Conservation (phyloP, 2,888 invertebrate genomes). For the Cylindroiulus punctatus region DNA sequence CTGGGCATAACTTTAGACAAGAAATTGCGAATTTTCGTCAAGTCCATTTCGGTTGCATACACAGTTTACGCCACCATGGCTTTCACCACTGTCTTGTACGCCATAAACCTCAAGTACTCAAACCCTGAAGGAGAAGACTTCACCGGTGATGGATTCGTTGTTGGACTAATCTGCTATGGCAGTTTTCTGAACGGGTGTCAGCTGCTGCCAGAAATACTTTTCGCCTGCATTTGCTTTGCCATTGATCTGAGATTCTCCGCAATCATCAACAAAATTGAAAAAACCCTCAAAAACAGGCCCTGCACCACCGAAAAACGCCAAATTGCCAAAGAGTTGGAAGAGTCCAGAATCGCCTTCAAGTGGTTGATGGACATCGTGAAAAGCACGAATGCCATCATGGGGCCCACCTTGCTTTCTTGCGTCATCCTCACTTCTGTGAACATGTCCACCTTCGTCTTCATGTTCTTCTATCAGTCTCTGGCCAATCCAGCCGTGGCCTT, state of each 20-base stretch:
- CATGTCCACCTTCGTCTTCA: background rate
- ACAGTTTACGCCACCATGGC: background rate
- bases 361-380: background rate
- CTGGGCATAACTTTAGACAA: background rate
- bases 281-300: background rate
- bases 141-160: background rate
- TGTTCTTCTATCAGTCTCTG: background rate
- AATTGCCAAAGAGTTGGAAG: background rate
- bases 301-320: background rate
- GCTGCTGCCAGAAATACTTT: background rate
- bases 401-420: background rate
- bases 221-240: background rate
- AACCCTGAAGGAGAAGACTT: background rate
- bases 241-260: background rate
- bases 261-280: background rate
- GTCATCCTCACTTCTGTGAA: background rate
- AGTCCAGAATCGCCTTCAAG: background rate
- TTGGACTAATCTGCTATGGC: background rate
- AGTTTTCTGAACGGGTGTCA: background rate
- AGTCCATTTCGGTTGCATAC: background rate
- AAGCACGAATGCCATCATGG: slow-evolving; percentile 2
- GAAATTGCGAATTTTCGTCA: background rate
- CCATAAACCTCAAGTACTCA: background rate
- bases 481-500: background rate
- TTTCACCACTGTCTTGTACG: background rate